Conservation (phyloP, 1,140 invertebrate species). For the Wasmannia auropunctata region DNA sequence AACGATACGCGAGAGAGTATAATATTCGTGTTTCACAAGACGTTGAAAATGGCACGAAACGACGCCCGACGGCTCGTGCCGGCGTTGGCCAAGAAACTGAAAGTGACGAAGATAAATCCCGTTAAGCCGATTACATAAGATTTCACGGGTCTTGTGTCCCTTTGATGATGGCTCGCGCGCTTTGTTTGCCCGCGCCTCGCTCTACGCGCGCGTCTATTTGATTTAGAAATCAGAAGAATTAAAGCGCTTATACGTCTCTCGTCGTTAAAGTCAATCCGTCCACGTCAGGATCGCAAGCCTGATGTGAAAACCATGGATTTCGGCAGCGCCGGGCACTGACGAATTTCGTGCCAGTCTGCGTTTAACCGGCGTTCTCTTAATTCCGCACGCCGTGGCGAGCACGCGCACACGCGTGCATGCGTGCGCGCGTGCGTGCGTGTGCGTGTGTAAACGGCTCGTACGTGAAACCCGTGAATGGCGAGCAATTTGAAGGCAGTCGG, state of each 20-base stretch:
- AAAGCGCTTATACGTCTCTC: conserved; percentile 22
- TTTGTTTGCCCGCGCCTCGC: conserved; percentile 12
- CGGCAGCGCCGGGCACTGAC: not conserved
- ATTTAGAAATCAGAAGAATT: conserved; percentile 68
- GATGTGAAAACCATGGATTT: not conserved
- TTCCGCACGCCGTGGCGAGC: conserved; percentile 9
- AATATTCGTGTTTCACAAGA: conserved; percentile 30
- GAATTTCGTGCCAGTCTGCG: conserved; percentile 25
- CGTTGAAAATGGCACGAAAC: conserved; percentile 19
- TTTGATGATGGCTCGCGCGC: not conserved
- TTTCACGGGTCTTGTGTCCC: conserved; percentile 18
- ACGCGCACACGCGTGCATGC: not conserved
- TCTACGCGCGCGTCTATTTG: conserved; percentile 32
- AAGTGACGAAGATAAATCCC: conserved; percentile 45
- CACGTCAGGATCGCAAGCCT: not conserved
- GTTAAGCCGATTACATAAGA: conserved; percentile 54
- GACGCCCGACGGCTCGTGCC: not conserved
- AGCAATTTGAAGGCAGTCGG: conserved; percentile 62
- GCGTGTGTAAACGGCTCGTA: conserved; percentile 40
- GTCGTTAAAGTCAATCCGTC: not conserved
- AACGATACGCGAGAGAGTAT: not conserved
- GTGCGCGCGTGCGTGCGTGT: not conserved
- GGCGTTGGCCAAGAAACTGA: conserved; percentile 35
- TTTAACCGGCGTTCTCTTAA: conserved; percentile 31
- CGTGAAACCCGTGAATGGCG: conserved; percentile 63